phyloP scores from a whole-genome alignment of 1,140 invertebrate genomes.

The Temnothorax nylanderi region DNA sequence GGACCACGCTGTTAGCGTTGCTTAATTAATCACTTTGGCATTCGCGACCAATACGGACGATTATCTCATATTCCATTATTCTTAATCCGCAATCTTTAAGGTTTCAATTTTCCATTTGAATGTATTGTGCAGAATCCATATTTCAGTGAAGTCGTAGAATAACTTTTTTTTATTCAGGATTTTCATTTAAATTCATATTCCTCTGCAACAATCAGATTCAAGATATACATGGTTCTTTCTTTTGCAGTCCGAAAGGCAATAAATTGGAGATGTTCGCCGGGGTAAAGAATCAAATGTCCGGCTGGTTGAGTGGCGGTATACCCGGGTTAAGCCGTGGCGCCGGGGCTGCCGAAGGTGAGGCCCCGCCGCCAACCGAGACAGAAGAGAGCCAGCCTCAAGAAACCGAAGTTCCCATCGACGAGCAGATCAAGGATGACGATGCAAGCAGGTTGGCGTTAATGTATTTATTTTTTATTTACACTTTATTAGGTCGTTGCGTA shows the following conservation, averaged over 20 bases:
- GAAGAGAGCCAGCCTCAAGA: conserved; percentile 83
- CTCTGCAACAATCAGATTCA: not conserved
- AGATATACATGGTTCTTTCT: not conserved
- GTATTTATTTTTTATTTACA: conserved; percentile 34
- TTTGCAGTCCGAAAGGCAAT: conserved; percentile 88
- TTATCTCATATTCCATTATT: not conserved
- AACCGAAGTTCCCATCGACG: conserved; percentile 83
- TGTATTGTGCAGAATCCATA: not conserved
- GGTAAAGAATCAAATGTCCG: conserved; percentile 92
- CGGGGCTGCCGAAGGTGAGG: conserved; percentile 81
- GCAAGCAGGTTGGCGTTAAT: conserved; percentile 87
- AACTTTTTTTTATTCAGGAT: not conserved
- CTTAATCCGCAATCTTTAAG: not conserved
- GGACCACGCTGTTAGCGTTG: not conserved
- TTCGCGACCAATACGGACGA: not conserved
- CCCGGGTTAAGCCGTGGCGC: conserved; percentile 88
- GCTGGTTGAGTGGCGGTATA: conserved; percentile 91
- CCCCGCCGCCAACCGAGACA: conserved; percentile 82
- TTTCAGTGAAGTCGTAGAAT: not conserved
- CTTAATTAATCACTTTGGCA: conserved; percentile 2
- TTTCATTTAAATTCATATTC: not conserved
- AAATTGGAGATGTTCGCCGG: conserved; percentile 92
- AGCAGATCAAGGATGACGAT: conserved; percentile 90
- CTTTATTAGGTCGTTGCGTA: not conserved
- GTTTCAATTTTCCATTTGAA: not conserved